Conservation (phyloP, 2,888 invertebrate species). For the Eupithecia dodoneata region DNA sequence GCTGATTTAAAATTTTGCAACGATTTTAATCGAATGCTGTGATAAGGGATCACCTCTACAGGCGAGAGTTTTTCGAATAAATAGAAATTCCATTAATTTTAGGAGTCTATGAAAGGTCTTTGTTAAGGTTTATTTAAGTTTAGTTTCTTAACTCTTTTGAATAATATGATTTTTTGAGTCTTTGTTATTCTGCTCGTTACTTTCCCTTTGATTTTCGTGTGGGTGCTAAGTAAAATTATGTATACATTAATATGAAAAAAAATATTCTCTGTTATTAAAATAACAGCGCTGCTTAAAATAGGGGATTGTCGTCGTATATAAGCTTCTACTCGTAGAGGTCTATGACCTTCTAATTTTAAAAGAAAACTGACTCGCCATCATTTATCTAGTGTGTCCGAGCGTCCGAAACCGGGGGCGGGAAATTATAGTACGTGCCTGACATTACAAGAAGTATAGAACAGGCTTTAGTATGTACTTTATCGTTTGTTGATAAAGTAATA, state of each 20-base stretch:
- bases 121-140: neutral
- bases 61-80: neutral
- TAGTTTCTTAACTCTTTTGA: neutral
- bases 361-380: neutral
- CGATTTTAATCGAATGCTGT: neutral
- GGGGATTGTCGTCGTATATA: no score
- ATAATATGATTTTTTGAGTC: neutral
- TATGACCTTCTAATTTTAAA: neutral
- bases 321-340: no score
- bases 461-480: neutral
- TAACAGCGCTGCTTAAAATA: no score
- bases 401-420: conserved; percentile 20
- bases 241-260: no score
- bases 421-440: conserved; percentile 32
- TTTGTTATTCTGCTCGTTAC: neutral
- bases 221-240: neutral
- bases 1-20: neutral
- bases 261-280: no score
- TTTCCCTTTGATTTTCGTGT: neutral
- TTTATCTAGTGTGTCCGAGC: conserved; percentile 1
- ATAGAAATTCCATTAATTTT: neutral
- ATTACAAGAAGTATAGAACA: conserved; percentile 15
- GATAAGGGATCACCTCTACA: neutral
- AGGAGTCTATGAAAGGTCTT: neutral
- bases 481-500: neutral